Evolutionary conservation across 1,140 invertebrate genomes (phyloP), one percentile per base, ranked within the genome.

Genomic region (Brachionus rubens): DNA sequence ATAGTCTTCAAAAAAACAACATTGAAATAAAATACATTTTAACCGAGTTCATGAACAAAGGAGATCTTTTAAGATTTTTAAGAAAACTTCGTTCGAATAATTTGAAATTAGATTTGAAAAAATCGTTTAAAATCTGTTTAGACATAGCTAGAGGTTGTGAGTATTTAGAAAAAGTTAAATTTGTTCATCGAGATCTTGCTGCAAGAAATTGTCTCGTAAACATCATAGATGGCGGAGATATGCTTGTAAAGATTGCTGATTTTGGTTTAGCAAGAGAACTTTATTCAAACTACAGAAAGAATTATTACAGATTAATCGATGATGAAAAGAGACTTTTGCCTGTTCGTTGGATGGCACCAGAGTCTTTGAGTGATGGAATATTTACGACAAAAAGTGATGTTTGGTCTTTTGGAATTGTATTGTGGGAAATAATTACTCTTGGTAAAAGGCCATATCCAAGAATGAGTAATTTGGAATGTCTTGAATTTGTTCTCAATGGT

Each of bases 331-430:
- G 28, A 56, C 33, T 92, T 79, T 85, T 95, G 77, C 93, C 92
- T 3, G 90, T 95, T 0, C 87, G 93, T n/a, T 96, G 93, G 93
- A 94, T 95, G 93, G 90, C 92, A 0, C 92, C 92, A 0, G 93
- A 96, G 84, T 91, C 91, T 79, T 89, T 95, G 14, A 88, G 93
- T 72, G 93, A 92, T 80, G 92, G 92, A 7, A 87, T 91, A 36
- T 95, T 94, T 80, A 94, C 92, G 0, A 87, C 92, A 3, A 92
- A 95, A 85, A 92, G 91, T 1, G 93, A 95, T 80, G 90, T 94
- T 1, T 96, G 93, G 93, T 91, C 91, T 0, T 95, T 90, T 79
- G 93, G 93, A 0, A 91, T 96, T 0, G 90, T 95, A 0, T 85
- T 96, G 0, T 96, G 93, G 93, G 93, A 96, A 82, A 91, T 95